These are phyloP conservation scores for Labeo calbasu DNA, from an alignment of 2,797 vertebrate species.

Conservation along the genomic window DNA sequence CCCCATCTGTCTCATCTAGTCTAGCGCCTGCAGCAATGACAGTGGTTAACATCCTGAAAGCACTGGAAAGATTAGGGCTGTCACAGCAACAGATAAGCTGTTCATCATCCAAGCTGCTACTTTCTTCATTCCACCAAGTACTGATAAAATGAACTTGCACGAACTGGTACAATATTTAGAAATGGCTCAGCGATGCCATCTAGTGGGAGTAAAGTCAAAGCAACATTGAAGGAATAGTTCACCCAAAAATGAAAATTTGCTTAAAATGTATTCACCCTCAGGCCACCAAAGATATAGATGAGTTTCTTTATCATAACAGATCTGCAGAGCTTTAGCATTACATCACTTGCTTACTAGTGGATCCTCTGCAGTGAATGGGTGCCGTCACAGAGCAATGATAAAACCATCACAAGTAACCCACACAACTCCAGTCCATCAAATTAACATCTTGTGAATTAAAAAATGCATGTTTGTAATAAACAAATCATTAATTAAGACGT, in stretches of 20 bases:
- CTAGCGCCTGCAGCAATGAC: constrained; percentile 51
- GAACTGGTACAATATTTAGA: constrained; percentile 24
- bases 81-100: constrained; percentile 29
- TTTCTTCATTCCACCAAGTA: constrained; percentile 22
- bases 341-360: neutral
- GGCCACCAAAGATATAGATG: neutral
- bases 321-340: neutral
- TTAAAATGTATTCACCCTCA: neutral
- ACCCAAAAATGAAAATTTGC: neutral
- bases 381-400: neutral
- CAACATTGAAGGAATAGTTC: neutral
- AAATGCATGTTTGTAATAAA: neutral
- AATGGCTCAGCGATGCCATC: constrained; percentile 70
- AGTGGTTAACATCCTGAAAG: constrained; percentile 7
- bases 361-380: neutral
- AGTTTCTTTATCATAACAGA: neutral
- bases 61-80: constrained; percentile 32
- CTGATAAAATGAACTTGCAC: neutral
- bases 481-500: neutral
- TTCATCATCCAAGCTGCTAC: constrained; percentile 30
- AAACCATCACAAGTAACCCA: neutral
- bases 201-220: constrained; percentile 64
- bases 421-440: neutral
- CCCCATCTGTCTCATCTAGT: constrained; percentile 68
- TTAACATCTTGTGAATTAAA: neutral